Conservation (phyloP, 2,113 vertebrate species). For the Uria lomvia region DNA sequence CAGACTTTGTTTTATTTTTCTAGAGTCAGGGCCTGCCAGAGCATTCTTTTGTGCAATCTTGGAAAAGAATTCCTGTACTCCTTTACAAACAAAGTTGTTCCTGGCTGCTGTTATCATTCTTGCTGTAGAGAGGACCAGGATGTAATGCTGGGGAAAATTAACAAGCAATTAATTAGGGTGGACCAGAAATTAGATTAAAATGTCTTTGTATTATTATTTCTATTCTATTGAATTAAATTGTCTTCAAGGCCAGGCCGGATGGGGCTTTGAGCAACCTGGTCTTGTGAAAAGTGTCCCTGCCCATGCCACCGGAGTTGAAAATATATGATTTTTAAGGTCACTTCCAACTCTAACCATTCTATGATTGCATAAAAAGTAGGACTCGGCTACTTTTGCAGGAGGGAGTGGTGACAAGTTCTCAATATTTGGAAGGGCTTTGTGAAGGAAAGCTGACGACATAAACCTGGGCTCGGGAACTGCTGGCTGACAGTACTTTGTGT, state of each 20-base stretch:
- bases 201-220: not conserved
- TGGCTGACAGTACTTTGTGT: not conserved
- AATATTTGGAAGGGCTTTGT: not conserved
- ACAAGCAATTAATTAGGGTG: not conserved
- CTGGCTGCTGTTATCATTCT: not conserved
- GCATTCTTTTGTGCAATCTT: constrained; percentile 11
- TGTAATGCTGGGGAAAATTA: not conserved
- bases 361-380: not conserved
- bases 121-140: not conserved
- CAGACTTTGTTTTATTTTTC: constrained; percentile 28
- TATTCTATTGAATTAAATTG: not conserved
- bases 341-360: not conserved
- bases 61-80: not conserved
- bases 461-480: not conserved
- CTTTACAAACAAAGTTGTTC: not conserved
- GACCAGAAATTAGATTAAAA: not conserved
- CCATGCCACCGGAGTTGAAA: not conserved
- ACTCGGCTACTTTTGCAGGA: not conserved
- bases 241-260: not conserved
- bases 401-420: not conserved
- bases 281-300: not conserved
- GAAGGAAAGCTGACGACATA: not conserved
- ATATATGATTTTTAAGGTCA: not conserved
- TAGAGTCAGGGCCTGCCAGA: not conserved
- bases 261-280: not conserved